phyloP scores from a whole-genome alignment of 1,140 invertebrate genomes.

The Drosophila oshimai region DNA sequence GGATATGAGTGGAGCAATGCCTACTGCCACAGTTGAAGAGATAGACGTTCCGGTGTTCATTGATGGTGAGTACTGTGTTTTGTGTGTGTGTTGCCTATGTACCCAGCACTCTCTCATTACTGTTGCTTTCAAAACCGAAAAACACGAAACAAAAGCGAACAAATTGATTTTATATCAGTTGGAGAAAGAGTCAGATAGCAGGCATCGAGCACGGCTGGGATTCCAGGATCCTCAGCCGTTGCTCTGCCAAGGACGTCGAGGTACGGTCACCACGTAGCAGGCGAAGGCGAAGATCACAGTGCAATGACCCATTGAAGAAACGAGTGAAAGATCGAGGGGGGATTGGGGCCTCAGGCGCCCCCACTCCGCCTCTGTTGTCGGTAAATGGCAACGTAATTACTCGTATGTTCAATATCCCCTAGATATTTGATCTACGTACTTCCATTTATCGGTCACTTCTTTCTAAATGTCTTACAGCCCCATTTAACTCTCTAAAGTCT shows the following conservation, averaged over 20 bases:
- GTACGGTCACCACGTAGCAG: constrained; percentile 68
- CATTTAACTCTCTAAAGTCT: not conserved
- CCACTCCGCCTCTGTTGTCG: not conserved
- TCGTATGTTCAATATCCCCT: constrained; percentile 10
- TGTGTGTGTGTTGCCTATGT: constrained; percentile 75
- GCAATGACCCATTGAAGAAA: constrained; percentile 76
- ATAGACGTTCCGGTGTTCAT: constrained; percentile 83
- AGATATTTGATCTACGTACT: constrained; percentile 30
- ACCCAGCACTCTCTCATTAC: constrained; percentile 78
- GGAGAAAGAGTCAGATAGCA: constrained; percentile 75
- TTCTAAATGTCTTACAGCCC: constrained; percentile 1
- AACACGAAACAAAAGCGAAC: constrained; percentile 4
- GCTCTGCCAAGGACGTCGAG: constrained; percentile 70
- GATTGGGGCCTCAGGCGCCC: not conserved
- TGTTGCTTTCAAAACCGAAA: constrained; percentile 33
- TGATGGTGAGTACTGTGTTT: constrained; percentile 83
- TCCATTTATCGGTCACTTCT: constrained; percentile 23
- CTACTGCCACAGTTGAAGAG: constrained; percentile 83
- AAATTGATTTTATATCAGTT: constrained; percentile 60
- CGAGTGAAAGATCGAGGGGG: constrained; percentile 15
- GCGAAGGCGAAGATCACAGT: constrained; percentile 70
- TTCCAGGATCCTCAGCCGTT: not conserved
- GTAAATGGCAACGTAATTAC: constrained; percentile 38
- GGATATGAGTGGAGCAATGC: constrained; percentile 82
- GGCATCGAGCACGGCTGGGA: constrained; percentile 38